Evolutionary conservation across 2,797 vertebrate genomes (phyloP).

Genomic region (Amblyraja radiata): DNA sequence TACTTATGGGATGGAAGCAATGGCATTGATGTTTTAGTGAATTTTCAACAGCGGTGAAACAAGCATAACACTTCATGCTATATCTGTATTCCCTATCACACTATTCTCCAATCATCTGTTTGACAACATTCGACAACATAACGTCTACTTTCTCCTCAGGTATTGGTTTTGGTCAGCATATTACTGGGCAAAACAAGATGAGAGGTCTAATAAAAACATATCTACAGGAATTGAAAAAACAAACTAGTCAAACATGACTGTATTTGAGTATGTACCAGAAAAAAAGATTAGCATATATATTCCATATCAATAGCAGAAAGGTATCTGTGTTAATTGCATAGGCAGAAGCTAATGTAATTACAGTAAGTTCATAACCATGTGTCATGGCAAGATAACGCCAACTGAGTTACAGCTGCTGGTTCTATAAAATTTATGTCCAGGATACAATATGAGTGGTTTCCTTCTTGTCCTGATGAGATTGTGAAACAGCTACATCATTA

Average conservation of each 20-base stretch:
- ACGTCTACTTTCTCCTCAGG: background rate
- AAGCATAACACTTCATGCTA: background rate
- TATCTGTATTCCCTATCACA: background rate
- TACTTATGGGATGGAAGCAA: background rate
- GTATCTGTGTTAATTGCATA: background rate
- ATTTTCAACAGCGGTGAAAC: background rate
- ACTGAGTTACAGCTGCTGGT: background rate
- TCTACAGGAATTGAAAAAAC: background rate
- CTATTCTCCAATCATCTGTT: background rate
- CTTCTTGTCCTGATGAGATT: slow-evolving; percentile 2
- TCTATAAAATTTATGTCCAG: background rate
- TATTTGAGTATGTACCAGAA: background rate
- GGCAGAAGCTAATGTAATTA: background rate
- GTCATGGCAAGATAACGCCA: background rate
- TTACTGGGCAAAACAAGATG: background rate
- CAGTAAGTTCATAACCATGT: background rate
- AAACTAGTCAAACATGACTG: background rate
- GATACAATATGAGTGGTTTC: slow-evolving; percentile 5
- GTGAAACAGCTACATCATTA: background rate
- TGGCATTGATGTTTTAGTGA: background rate
- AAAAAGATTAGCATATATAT: background rate
- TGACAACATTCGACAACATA: background rate
- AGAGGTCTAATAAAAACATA: background rate
- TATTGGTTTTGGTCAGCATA: background rate
- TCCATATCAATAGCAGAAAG: background rate